Evolutionary conservation across 2,888 invertebrate genomes (phyloP).

Genomic region (Mamestra brassicae): DNA sequence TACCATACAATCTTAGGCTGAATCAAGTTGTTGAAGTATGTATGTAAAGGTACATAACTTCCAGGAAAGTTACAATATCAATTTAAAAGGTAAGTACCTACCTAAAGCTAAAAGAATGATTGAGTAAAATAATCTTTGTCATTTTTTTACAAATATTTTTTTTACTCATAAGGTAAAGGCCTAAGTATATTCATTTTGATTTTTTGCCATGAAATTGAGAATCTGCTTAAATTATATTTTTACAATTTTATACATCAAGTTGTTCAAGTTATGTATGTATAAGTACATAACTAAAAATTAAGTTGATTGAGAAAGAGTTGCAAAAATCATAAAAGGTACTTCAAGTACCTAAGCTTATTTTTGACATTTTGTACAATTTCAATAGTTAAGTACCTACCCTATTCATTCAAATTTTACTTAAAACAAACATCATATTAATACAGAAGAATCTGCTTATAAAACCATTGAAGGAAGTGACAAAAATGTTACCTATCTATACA

Average conservation of each 20-base stretch:
- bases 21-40: not conserved
- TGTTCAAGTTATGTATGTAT: not conserved
- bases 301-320: not conserved
- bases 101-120: not conserved
- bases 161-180: not conserved
- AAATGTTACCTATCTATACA: too few relatives aligned
- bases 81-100: not conserved
- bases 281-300: too few relatives aligned
- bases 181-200: not conserved
- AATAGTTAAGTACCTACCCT: not conserved
- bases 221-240: not conserved
- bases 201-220: not conserved
- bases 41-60: slow-evolving; percentile 5
- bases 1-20: not conserved
- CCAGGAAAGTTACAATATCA: not conserved
- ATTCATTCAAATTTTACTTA: not conserved
- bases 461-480: too few relatives aligned
- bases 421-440: not conserved
- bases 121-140: not conserved
- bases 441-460: too few relatives aligned
- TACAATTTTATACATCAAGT: not conserved
- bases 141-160: not conserved
- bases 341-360: not conserved
- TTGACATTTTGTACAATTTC: not conserved
- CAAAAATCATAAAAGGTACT: not conserved